Conservation (phyloP, 2,113 vertebrate species). For the Apistogramma diplotaenia region DNA sequence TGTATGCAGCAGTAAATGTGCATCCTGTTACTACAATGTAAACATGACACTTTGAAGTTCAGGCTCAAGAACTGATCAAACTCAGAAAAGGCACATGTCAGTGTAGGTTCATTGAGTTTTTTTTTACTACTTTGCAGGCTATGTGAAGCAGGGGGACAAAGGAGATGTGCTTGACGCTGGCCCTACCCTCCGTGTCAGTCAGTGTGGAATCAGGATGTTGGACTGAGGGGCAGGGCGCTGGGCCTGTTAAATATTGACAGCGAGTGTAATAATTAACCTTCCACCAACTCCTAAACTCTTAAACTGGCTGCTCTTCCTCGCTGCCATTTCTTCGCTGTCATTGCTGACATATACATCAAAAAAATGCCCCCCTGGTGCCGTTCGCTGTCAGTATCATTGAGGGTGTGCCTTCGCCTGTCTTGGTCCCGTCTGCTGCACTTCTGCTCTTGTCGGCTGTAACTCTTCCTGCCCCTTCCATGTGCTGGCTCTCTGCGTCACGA, state of each 20-base stretch:
- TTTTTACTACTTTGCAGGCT: not conserved
- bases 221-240: conserved; percentile 74
- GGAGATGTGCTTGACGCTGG: conserved; percentile 54
- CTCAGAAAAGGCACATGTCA: not conserved
- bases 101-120: not conserved
- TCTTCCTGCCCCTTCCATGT: not conserved
- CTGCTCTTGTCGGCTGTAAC: not conserved
- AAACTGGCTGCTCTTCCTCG: conserved; percentile 68
- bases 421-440: not conserved
- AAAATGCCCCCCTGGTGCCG: not conserved
- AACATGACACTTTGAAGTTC: not conserved
- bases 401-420: not conserved
- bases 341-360: conserved; percentile 33
- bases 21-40: not conserved
- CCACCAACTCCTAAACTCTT: conserved; percentile 69
- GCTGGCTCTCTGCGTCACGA: not conserved
- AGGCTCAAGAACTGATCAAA: not conserved
- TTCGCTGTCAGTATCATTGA: fast-evolving
- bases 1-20: not conserved
- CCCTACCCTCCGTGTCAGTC: conserved; percentile 63
- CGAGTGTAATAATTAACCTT: conserved; percentile 80
- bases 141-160: conserved; percentile 34
- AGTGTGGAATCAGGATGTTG: conserved; percentile 78
- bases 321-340: conserved; percentile 59
- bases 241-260: conserved; percentile 81